Evolutionary conservation across 2,797 vertebrate genomes (phyloP).

Genomic region (Argyrosomus regius): DNA sequence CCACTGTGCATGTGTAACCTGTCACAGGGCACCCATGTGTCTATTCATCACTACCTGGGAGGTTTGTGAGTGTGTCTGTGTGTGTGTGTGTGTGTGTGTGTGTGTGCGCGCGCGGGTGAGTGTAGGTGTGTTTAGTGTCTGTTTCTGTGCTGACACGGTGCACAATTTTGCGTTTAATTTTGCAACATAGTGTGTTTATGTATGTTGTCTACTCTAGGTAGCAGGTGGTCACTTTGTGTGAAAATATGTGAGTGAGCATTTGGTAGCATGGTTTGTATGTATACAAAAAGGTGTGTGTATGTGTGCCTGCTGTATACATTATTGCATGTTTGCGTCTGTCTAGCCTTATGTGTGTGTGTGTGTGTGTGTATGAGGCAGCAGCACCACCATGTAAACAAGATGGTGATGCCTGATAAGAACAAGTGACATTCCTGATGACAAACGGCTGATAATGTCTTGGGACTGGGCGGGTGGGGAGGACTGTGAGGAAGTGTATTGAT

Average conservation of each 20-base stretch:
- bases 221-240: slow-evolving; percentile 30
- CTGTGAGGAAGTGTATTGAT: slow-evolving; percentile 87
- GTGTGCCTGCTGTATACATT: slow-evolving; percentile 26
- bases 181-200: not conserved
- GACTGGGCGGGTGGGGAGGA: slow-evolving; percentile 56
- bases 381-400: slow-evolving; percentile 80
- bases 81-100: slow-evolving; percentile 44
- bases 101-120: slow-evolving; percentile 11
- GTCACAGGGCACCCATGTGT: slow-evolving; percentile 80
- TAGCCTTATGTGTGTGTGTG: not conserved
- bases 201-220: not conserved
- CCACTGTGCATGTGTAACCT: slow-evolving; percentile 84
- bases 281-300: not conserved
- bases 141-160: slow-evolving; percentile 12
- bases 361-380: not conserved
- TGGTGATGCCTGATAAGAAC: slow-evolving; percentile 82
- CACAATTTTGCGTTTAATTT: slow-evolving; percentile 25
- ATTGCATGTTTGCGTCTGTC: slow-evolving; percentile 11
- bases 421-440: slow-evolving; percentile 81
- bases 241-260: slow-evolving; percentile 16
- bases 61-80: slow-evolving; percentile 48
- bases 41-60: slow-evolving; percentile 84
- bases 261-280: not conserved
- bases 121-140: not conserved
- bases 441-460: slow-evolving; percentile 80